Conservation (phyloP, 2,888 invertebrate species). For the Punctoribates punctum region DNA sequence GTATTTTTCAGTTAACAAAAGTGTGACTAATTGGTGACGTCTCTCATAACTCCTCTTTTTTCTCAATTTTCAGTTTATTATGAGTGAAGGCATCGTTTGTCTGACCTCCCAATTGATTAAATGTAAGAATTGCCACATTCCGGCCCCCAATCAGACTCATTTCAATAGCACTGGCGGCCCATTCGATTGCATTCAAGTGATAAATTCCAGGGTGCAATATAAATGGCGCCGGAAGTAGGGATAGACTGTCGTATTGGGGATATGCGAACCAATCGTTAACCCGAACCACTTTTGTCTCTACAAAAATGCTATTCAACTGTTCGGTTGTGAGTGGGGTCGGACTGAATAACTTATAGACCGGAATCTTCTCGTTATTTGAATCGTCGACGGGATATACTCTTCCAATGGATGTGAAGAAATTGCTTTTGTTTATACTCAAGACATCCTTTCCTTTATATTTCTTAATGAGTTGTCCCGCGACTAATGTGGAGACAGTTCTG, state of each 20-base stretch:
- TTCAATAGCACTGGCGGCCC: conserved; percentile 66
- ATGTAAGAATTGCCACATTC: conserved; percentile 61
- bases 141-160: conserved; percentile 62
- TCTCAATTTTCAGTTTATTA: too few relatives aligned
- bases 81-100: too few relatives aligned
- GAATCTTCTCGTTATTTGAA: not conserved
- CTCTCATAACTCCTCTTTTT: not conserved
- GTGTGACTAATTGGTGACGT: too few relatives aligned
- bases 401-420: conserved; percentile 49
- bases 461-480: conserved; percentile 58
- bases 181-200: conserved; percentile 63
- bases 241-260: conserved; percentile 56
- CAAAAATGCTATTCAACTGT: conserved; percentile 58
- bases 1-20: not conserved
- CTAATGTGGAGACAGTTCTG: conserved; percentile 59
- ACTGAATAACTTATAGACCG: conserved; percentile 62
- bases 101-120: conserved; percentile 25
- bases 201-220: conserved; percentile 58
- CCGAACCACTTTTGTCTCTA: conserved; percentile 52
- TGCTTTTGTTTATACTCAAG: conserved; percentile 57
- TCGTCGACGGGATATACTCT: conserved; percentile 41
- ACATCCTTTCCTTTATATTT: conserved; percentile 51
- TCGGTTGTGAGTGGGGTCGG: conserved; percentile 55
- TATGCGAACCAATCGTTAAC: conserved; percentile 60
- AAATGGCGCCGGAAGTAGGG: conserved; percentile 55